Percentiles rank a stretch among this genome's conserved stretches.
Evolutionary conservation across 2,113 vertebrate genomes (phyloP).

Genomic region (Scomber japonicus): DNA sequence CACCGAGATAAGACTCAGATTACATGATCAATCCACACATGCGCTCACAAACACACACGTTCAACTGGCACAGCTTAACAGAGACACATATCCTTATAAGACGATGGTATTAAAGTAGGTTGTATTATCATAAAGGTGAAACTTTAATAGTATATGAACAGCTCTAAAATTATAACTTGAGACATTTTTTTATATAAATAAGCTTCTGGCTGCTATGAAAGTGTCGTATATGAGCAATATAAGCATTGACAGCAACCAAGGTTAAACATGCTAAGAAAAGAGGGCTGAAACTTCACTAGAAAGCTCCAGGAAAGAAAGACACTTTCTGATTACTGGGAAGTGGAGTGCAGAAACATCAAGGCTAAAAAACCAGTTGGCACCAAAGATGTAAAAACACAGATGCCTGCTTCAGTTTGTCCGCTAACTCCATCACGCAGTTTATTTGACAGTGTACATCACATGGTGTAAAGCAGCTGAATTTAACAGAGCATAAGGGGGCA

Average conservation of each 20-base stretch:
- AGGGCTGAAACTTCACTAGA: not conserved
- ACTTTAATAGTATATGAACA: not conserved
- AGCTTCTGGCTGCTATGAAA: not conserved
- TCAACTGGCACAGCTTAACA: conserved; percentile 6
- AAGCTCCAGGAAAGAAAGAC: not conserved
- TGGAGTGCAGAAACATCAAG: not conserved
- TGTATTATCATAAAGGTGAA: not conserved
- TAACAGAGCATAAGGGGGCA: not conserved
- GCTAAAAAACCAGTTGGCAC: not conserved
- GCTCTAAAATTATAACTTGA: not conserved
- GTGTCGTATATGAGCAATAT: not conserved
- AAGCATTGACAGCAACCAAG: not conserved
- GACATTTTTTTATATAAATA: not conserved
- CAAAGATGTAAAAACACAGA: not conserved
- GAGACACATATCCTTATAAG: not conserved
- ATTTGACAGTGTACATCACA: conserved; percentile 15
- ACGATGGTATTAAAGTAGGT: not conserved
- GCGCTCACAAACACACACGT: conserved; percentile 24
- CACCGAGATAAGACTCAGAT: conserved; percentile 74
- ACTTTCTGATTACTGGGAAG: not conserved
- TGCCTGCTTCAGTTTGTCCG: not conserved
- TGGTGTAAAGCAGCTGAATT: conserved; percentile 32
- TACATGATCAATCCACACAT: conserved; percentile 70
- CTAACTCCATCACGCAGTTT: not conserved
- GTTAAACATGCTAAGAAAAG: not conserved